A percentile compares a stretch with the other conserved stretches of the same genome.
Evolutionary conservation across 2,888 invertebrate genomes (phyloP).

Genomic region (Melieria omissa): DNA sequence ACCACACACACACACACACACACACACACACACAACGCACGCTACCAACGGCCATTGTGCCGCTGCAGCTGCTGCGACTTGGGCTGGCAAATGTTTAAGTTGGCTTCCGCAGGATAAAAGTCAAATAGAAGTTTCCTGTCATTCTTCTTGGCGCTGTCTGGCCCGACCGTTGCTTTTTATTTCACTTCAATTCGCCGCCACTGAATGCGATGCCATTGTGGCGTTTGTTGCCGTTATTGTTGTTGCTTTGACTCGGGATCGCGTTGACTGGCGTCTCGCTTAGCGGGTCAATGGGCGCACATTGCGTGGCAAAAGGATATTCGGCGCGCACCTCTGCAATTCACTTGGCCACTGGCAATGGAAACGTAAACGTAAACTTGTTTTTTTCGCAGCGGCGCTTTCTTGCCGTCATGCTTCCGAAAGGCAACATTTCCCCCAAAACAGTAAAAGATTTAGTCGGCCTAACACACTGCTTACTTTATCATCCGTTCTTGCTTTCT

Average conservation of each 20-base stretch:
- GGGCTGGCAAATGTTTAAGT: constrained; percentile 33
- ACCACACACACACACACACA: too few species aligned
- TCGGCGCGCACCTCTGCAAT: background rate
- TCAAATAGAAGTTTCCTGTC: constrained; percentile 34
- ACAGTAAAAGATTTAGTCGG: background rate
- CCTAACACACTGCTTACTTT: too few species aligned
- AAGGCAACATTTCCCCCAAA: background rate
- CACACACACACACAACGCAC: too few species aligned
- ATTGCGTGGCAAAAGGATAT: constrained; percentile 3
- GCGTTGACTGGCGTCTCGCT: background rate
- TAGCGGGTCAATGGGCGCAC: background rate
- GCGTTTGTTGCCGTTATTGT: background rate
- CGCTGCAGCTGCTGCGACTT: too few species aligned
- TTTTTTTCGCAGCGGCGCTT: background rate
- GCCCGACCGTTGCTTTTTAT: background rate
- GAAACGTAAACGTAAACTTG: background rate
- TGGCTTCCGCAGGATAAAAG: constrained; percentile 36
- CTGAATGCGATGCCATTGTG: background rate
- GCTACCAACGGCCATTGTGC: too few species aligned
- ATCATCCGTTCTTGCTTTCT: background rate
- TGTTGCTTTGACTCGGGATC: background rate
- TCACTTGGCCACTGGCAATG: background rate
- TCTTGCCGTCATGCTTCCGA: constrained; percentile 1
- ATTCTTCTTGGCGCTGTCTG: background rate
- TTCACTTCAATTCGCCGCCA: constrained; percentile 1